Conservation (phyloP, 35 echinoderm and acorn worm species). For the Heliocidaris erythrogramma region DNA sequence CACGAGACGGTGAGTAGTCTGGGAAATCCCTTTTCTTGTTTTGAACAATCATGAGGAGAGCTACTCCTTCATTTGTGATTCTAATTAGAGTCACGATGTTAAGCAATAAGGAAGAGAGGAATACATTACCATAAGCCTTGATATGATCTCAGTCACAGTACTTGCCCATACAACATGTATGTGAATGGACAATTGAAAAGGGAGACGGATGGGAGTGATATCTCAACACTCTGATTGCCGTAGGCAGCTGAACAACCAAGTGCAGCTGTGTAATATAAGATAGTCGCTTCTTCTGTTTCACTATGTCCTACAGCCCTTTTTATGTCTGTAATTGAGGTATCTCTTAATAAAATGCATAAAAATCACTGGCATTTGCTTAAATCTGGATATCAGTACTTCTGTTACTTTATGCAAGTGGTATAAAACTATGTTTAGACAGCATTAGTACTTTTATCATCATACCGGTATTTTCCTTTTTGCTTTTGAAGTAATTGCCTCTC, state of each 20-base stretch:
- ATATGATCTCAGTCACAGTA: background rate
- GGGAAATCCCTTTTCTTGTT: background rate
- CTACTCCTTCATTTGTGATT: background rate
- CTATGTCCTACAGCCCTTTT: background rate
- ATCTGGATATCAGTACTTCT: too few species aligned
- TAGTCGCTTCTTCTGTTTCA: background rate
- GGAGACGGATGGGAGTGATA: background rate
- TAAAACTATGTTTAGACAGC: too few species aligned
- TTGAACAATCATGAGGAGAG: background rate
- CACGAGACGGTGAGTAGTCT: background rate
- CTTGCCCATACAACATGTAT: background rate
- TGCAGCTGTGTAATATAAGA: slow-evolving; percentile 10
- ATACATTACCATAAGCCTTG: background rate
- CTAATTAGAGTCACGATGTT: slow-evolving; percentile 11
- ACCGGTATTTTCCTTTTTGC: too few species aligned
- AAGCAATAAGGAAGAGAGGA: background rate
- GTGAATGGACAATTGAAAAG: background rate
- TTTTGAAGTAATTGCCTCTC: too few species aligned
- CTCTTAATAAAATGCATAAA: background rate
- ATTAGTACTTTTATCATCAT: too few species aligned
- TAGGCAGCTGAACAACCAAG: background rate
- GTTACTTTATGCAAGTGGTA: too few species aligned
- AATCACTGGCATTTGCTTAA: too few species aligned
- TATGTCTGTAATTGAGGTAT: background rate
- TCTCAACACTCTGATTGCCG: background rate